Evolutionary conservation across 2,113 vertebrate genomes (phyloP).

Genomic region (Columba livia): DNA sequence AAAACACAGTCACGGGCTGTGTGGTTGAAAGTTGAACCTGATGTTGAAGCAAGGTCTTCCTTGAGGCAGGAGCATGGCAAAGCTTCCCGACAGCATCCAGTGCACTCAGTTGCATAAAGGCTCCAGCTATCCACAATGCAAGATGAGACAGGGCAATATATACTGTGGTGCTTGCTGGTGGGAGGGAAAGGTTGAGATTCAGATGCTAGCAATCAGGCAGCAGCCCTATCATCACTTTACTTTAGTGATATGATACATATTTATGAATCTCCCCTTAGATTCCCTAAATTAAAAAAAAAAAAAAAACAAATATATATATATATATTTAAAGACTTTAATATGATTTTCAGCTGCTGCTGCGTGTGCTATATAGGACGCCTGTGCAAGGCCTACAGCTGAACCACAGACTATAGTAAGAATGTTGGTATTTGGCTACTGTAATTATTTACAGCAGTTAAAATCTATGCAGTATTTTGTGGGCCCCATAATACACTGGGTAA

Average conservation of each 20-base stretch:
- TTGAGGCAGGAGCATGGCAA: fast-evolving
- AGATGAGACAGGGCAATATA: not conserved
- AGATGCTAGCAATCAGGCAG: not conserved
- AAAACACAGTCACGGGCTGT: fast-evolving
- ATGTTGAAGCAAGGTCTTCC: not conserved
- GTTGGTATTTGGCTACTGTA: not conserved
- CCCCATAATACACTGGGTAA: not conserved
- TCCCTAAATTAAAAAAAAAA: not conserved
- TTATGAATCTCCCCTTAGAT: not conserved
- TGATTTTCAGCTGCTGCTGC: not conserved
- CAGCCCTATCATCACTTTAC: fast-evolving
- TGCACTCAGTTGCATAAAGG: not conserved
- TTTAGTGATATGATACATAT: not conserved
- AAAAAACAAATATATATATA: no score
- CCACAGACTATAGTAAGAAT: not conserved
- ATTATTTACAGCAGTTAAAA: not conserved
- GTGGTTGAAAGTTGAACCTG: not conserved
- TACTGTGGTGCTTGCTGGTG: fast-evolving
- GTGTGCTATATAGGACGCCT: not conserved
- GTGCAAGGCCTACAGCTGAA: not conserved
- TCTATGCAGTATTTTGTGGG: not conserved
- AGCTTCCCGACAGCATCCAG: not conserved
- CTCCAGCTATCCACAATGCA: not conserved
- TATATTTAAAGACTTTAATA: not conserved
- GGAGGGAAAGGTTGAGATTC: not conserved